Evolutionary conservation across 2,888 invertebrate species (phyloP), one percentile per base, ranked within the genome.

Genomic region (Eulithis testata): DNA sequence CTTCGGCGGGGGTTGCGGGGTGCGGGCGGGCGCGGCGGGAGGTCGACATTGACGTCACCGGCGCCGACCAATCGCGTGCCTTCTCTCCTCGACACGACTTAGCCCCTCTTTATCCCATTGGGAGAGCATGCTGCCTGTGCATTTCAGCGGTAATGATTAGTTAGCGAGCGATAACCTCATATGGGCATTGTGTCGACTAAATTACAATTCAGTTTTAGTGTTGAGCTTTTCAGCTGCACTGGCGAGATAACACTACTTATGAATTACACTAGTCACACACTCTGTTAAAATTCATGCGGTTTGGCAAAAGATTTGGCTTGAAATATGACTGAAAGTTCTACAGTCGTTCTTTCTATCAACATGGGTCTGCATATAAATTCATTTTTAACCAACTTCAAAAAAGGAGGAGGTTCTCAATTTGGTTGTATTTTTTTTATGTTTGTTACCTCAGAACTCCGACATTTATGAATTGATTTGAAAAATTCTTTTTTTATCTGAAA

Each of bases 41-140:
- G 90, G 91, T 89, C 92, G 91, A 84, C 85, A 92, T 93, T 91
- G 91, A 91, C 93, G 91, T 91, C 92, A 93, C 88, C 76, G 72
- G 83, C 79, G 81, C 82, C 76, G 81, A 81, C 91, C 90, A 91
- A 90, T 89, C 76, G 83, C 84, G 84, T 74, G 77, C 80, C 82
- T 76, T 81, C 81, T 79, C 80, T 72, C 72, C 80, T 81, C 79
- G 81, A 80, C 78, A 81, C 81, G 84, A 88, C 87, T 87, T 88
- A 83, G 83, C 83, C 84, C 79, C 76, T 77, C 76, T 82, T 76
- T 82, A 82, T 82, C 82, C 84, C 81, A 81, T 76, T 78, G 72
- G 84, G 83, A 85, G 80, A 78, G 76, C 74, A 76, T n/a, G 57
- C 69, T 77, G 76, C 78, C 76, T 78, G 77, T 80, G 80, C 80